Conservation (phyloP, 2,888 invertebrate genomes). For the Nomada hirtipes region DNA sequence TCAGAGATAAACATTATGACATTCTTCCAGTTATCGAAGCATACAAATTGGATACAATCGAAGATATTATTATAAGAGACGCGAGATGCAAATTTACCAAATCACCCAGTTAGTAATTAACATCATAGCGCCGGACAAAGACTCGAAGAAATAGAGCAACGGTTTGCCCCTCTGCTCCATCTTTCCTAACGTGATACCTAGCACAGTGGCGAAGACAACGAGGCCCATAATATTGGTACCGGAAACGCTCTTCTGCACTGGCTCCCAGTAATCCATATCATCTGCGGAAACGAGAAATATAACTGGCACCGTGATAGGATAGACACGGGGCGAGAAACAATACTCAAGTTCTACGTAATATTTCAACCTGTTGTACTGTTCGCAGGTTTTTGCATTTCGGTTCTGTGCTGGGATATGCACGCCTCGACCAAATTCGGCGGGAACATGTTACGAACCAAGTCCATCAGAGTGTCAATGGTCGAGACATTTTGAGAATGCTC, state of each 20-base stretch:
- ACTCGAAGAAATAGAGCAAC: constrained; percentile 93
- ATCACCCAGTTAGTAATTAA: constrained; percentile 98
- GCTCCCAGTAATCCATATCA: constrained; percentile 86
- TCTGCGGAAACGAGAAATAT: constrained; percentile 46
- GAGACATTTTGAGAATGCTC: constrained; percentile 87
- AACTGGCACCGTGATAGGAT: background rate
- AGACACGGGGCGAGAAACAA: background rate
- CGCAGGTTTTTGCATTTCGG: constrained; percentile 79
- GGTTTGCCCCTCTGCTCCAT: constrained; percentile 94
- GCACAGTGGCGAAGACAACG: constrained; percentile 93
- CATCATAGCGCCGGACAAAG: constrained; percentile 97
- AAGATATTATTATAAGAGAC: background rate
- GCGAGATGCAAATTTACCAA: constrained; percentile 87
- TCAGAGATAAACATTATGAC: too few species aligned
- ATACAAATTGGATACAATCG: background rate
- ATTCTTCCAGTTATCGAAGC: too few species aligned
- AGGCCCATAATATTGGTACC: constrained; percentile 94
- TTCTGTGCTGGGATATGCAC: constrained; percentile 89
- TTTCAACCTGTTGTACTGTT: constrained; percentile 50
- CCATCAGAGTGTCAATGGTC: constrained; percentile 96
- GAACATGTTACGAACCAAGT: constrained; percentile 97
- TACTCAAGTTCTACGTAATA: background rate
- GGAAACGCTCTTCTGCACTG: constrained; percentile 89
- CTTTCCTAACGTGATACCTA: constrained; percentile 96
- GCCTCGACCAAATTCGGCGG: constrained; percentile 96